Conservation (phyloP, 2,113 vertebrate genomes). For the Oreochromis niloticus region DNA sequence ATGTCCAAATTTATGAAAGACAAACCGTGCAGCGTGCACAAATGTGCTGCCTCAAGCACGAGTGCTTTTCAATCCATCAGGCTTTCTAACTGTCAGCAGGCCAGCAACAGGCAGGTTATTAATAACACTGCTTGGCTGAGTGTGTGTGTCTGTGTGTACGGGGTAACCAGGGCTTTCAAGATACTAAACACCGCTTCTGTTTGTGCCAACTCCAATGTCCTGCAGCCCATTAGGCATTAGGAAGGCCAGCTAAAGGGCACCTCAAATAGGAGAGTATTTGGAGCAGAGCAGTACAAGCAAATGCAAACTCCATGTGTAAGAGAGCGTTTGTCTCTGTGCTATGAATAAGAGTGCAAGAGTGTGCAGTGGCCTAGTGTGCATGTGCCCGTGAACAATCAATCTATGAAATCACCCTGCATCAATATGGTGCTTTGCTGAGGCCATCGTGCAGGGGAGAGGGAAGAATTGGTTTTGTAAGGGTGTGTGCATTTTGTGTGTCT, state of each 20-base stretch:
- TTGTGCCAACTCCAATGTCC: conserved; percentile 30
- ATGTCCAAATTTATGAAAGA: neutral
- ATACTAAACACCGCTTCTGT: conserved; percentile 50
- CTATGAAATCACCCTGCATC: conserved; percentile 53
- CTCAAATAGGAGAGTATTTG: neutral
- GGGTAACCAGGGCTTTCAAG: conserved; percentile 51
- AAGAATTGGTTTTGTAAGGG: conserved; percentile 20
- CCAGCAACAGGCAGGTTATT: conserved; percentile 70
- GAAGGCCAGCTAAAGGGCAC: conserved; percentile 49
- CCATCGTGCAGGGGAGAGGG: conserved; percentile 23
- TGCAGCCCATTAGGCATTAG: neutral
- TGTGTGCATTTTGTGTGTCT: neutral
- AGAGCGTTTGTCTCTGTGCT: neutral
- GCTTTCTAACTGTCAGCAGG: conserved; percentile 50
- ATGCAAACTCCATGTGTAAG: neutral
- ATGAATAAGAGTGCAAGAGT: neutral
- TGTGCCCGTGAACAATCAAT: conserved; percentile 39
- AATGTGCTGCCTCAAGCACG: neutral
- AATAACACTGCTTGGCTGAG: conserved; percentile 56
- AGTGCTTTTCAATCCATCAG: neutral
- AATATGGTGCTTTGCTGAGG: conserved; percentile 28
- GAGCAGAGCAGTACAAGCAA: neutral
- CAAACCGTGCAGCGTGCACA: neutral
- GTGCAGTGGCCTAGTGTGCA: conserved; percentile 19
- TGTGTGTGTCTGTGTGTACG: conserved; percentile 24